Base-by-base conservation (phyloP, 2,888 invertebrate species). In the Lithophane leautieri region DNA sequence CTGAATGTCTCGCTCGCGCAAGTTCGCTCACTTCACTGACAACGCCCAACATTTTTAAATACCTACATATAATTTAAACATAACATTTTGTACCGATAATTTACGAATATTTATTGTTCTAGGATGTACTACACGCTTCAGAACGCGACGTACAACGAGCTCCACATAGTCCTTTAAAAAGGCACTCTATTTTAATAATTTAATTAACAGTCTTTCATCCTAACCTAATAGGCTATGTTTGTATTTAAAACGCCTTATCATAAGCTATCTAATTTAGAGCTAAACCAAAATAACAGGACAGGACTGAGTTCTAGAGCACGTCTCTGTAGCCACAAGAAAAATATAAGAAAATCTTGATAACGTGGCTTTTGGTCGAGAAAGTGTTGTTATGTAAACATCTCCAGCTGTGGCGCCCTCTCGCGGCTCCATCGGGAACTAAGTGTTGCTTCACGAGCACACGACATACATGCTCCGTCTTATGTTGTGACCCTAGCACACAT, bases 1-100 rank as follows among this genome's bases (percentile, higher is more conserved):
- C 56, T 42, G 25, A 34, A 16, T 44, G 44, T 40, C 16, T 28
- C 11, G 16, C 77, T 42, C 22, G 8, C 61, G n/a, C 22, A 12
- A 61, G 60, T 60, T 44, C 34, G 19, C 54, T n/a, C 60, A 16
- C 40, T 60, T 76, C 56, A 7, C 52, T 60, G 47, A 76, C 34
- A 19, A 52, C 42, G 50, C 19, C 28, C 28, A 63, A 19, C 61
- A 28, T 22, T 16, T 34, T n/a, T 62, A 47, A 65, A 19, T 47
- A 28, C 44, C 4, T 47, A 25, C 19, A 25, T 11, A 42, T 63
- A n/a, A 63, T n/a, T 62, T n/a, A 16, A 63, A 63, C 25, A n/a
- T n/a, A n/a, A n/a, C n/a, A 44, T 63, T 19, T 65, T 12, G 11
- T 65, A 14, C 28, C 8, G 19, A 68, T 19, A 12, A 14, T 19